Evolutionary conservation across 2,888 invertebrate species (phyloP).

Genomic region (Strigamia maritima): DNA sequence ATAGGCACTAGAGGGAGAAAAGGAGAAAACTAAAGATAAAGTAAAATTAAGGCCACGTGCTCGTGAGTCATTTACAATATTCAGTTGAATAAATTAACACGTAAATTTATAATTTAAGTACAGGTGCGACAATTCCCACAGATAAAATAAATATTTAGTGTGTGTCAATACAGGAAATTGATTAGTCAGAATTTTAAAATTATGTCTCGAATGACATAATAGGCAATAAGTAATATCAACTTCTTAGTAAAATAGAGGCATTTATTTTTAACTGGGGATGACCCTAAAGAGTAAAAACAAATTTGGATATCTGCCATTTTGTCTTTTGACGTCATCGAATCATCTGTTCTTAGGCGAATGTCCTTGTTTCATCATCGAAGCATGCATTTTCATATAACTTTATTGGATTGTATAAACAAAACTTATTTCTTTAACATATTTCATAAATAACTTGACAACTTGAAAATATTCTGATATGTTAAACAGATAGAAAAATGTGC

Average conservation of each 20-base stretch:
- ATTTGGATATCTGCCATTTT: not conserved
- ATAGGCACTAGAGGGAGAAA: not conserved
- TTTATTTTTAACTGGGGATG: conserved; percentile 23
- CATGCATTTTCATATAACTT: not conserved
- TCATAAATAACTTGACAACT: not conserved
- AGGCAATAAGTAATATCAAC: not conserved
- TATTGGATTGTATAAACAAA: not conserved
- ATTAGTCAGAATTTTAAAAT: not conserved
- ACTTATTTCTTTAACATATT: not conserved
- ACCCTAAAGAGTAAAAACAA: not conserved
- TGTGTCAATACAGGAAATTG: too few relatives aligned
- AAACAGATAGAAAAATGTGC: not conserved
- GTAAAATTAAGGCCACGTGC: not conserved
- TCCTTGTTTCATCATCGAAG: not conserved
- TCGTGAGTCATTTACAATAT: not conserved
- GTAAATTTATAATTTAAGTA: too few relatives aligned
- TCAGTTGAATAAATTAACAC: not conserved
- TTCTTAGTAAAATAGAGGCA: conserved; percentile 6
- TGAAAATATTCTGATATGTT: not conserved
- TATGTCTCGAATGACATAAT: conserved; percentile 9
- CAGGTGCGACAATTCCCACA: too few relatives aligned
- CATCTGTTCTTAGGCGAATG: not conserved
- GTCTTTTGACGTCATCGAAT: not conserved
- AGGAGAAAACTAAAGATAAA: not conserved
- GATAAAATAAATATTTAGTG: not conserved